Evolutionary conservation across 2,888 invertebrate genomes (phyloP), one percentile per base, ranked within the genome.

Genomic region (Endotricha flammealis): DNA sequence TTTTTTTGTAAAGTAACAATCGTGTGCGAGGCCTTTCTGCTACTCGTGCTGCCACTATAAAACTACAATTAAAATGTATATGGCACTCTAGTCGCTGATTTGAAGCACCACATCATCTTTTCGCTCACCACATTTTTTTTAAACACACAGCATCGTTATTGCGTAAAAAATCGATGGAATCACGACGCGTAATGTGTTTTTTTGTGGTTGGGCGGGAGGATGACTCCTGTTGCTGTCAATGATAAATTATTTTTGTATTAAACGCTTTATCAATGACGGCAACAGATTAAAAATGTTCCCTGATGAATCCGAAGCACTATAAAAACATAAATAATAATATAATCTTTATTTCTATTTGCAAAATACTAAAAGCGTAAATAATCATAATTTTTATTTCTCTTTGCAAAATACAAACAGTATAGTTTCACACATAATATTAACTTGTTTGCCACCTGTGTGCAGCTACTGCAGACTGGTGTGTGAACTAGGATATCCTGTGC

Each of bases 11-110:
- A 68, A 80, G 82, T 73, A 81, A 76, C 76, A 70, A 77, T 77
- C 75, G 70, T 75, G 57, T 65, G 70, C 67, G 73, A 44, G 71
- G 67, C 50, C 41, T 32, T 41, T 57, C 73, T 83, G 66, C 82
- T 85, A 82, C 80, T 85, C 55, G 42, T 79, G 75, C 64, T 85
- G 85, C 86, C 85, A 74, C 71, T 4, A 20, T 20, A 70, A 44
- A 61, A 67, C 70, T 64, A 59, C 50, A 48, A 43, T 50, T 56
- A 49, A 54, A 78, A 74, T 66, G 76, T 85, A 85, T 78, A 78
- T 57, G 83, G 82, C 76, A 79, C 67, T 65, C 79, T 75, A 64
- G 83, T 72, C 86, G 85, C 75, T 83, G 85, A 82, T 85, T 82
- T 86, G 85, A 82, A 60, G 69, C 81, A 80, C 82, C 85, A 85